Evolutionary conservation across 2,113 vertebrate species (phyloP), one percentile per base, ranked within the genome.

Genomic region (Thunnus thynnus): DNA sequence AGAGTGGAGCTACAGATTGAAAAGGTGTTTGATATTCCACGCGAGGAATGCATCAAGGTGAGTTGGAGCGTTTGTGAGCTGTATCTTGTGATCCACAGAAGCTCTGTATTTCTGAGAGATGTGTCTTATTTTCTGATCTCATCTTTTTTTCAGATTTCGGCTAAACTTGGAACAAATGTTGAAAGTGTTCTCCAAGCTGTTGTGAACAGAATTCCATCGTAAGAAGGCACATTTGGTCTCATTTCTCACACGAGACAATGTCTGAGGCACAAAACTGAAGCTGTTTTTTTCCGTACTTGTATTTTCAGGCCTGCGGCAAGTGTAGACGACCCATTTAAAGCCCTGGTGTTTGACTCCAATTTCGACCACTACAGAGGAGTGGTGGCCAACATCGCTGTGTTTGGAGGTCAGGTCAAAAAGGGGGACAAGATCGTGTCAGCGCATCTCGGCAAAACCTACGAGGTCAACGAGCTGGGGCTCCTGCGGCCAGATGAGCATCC

Each of bases 331-430:
- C 96, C 97, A 0, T 83, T 99, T 82, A 98, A 95, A 93, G 97
- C 97, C 16, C 94, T 99, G 50, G 97, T 99, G 32, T 99, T 99
- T 86, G 98, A 99, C 85, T 99, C 97, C 8, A 98, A 92, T 20
- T 99, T 98, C 80, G 97, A 99, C 90, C 97, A 97, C 76, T 99
- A 98, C 69, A 95, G 97, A 93, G 98, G 98, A 1, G 97, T 98
- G 20, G 78, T 99, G 88, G 96, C 98, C 75, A 99, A 96, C 82
- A 89, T 99, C 8, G 97, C 98, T 0, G 86, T 99, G 27, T 96
- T 98, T 76, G 97, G 96, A 56, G 98, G 98, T 46, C 85, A 91
- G 55, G 94, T 99, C 88, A 92, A 86, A 63, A 98, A 96, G 91
- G 97, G 98, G 46, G 95, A 97, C 89, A 96, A 93, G 88, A 95